phyloP scores from a whole-genome alignment of 2,797 vertebrate species.

The Cynodonichthys magdalenae region DNA sequence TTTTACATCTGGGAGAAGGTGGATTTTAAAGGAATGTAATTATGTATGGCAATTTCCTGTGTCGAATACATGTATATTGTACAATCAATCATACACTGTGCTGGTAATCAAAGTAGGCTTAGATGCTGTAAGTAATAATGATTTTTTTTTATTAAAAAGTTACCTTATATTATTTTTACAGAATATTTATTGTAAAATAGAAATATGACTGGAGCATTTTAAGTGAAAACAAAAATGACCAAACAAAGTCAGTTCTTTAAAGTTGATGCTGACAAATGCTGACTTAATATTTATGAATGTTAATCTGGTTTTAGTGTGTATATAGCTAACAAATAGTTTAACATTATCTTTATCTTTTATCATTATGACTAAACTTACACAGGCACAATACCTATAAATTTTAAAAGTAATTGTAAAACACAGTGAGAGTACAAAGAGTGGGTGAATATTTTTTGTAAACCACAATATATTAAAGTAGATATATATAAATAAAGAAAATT shows the following conservation, averaged over 20 bases:
- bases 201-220: background rate
- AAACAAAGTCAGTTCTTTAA: background rate
- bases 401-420: no score
- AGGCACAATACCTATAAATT: no score
- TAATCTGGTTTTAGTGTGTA: no score
- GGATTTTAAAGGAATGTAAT: slow-evolving; percentile 43
- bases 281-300: background rate
- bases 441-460: no score
- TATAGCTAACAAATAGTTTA: no score
- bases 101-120: background rate
- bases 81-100: background rate
- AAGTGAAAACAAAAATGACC: background rate
- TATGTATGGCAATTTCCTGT: slow-evolving; percentile 13
- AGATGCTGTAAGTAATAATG: no score
- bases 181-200: background rate
- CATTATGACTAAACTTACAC: no score
- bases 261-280: background rate
- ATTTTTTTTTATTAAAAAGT: slow-evolving; percentile 1
- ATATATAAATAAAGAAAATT: no score
- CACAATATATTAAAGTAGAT: no score
- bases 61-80: slow-evolving; percentile 6
- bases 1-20: slow-evolving; percentile 42
- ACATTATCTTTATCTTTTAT: no score
- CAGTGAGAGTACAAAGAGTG: no score
- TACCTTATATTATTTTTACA: background rate